These are phyloP conservation scores for Campoplex nolae DNA, from an alignment of 2,888 invertebrate genomes.

Conservation along the genomic window DNA sequence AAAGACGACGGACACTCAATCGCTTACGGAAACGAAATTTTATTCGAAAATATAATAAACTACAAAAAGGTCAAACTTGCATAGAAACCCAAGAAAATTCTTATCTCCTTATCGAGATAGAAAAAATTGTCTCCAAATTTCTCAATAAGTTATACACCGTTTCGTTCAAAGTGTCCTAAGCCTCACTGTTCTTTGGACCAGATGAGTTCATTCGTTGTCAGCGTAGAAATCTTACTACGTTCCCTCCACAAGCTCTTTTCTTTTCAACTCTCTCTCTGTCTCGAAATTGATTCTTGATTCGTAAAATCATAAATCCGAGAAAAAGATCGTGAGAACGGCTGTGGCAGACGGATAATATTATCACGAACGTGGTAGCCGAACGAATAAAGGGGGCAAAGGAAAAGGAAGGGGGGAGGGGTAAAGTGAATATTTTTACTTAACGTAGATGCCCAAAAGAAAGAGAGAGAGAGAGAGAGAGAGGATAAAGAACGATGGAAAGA, in stretches of 20 bases:
- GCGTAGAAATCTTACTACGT: constrained; percentile 28
- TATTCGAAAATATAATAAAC: not conserved
- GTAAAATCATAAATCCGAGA: constrained; percentile 64
- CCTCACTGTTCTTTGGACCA: constrained; percentile 1
- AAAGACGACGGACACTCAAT: not conserved
- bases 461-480: constrained; percentile 2
- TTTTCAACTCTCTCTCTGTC: constrained; percentile 10
- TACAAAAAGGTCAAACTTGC: not conserved
- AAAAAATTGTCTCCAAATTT: constrained; percentile 10
- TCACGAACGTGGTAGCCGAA: constrained; percentile 36
- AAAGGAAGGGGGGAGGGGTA: not conserved
- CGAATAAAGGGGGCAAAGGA: constrained; percentile 10
- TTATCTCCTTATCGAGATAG: not conserved
- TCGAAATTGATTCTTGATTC: constrained; percentile 62
- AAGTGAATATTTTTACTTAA: constrained; percentile 48
- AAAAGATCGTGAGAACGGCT: constrained; percentile 49
- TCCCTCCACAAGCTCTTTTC: constrained; percentile 35
- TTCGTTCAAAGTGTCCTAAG: constrained; percentile 17
- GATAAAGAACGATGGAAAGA: constrained; percentile 2
- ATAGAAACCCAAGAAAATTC: not conserved
- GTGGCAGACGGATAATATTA: constrained; percentile 53
- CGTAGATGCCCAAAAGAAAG: constrained; percentile 8
- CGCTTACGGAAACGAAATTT: not conserved
- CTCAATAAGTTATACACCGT: constrained; percentile 27
- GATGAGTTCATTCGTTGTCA: not conserved